Conservation (phyloP, 2,797 vertebrate genomes). For the Cygnus olor region DNA sequence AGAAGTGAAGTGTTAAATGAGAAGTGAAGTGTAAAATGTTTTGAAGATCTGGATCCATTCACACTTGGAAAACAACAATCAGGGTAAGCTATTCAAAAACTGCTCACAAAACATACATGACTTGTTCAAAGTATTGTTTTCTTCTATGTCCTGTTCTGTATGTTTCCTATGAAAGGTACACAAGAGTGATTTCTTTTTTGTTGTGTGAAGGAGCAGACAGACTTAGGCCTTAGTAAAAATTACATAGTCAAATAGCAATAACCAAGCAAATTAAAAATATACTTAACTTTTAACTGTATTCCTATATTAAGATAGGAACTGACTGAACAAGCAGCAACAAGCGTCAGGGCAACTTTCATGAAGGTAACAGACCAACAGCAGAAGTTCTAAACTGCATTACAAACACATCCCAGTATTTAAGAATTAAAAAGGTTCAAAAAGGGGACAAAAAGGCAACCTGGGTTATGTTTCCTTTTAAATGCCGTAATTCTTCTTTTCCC, state of each 20-base stretch:
- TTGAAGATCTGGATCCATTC: background rate
- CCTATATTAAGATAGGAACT: background rate
- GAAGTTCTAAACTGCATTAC: background rate
- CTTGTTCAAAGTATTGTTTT: background rate
- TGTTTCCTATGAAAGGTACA: background rate
- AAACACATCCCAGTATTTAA: background rate
- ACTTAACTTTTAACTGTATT: slow-evolving; percentile 11
- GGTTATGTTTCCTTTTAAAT: background rate
- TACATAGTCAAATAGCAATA: background rate
- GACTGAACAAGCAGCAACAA: background rate
- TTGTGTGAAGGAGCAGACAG: background rate
- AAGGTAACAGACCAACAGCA: background rate
- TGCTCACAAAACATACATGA: background rate
- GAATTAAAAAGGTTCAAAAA: slow-evolving; percentile 4
- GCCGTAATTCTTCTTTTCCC: background rate
- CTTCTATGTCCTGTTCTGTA: background rate
- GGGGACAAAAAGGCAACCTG: background rate
- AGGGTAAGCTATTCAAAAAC: background rate
- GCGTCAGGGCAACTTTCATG: background rate
- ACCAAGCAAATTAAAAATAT: background rate
- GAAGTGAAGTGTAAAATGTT: background rate
- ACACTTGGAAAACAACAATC: background rate
- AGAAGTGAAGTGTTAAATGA: background rate
- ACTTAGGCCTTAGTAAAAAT: background rate
- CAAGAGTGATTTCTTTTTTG: background rate